Evolutionary conservation across 1,140 invertebrate species (phyloP).

Genomic region (Sipha flava): DNA sequence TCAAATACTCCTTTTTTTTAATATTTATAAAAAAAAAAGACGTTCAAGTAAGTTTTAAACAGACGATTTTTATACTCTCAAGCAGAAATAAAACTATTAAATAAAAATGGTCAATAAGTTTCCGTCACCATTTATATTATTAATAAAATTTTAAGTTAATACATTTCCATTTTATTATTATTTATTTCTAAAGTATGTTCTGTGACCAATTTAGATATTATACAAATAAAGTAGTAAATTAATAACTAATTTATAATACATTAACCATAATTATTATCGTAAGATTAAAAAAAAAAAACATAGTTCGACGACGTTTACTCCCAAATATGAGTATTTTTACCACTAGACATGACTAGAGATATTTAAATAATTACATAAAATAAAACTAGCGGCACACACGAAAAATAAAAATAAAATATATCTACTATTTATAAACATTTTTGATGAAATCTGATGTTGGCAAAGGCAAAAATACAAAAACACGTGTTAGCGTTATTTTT

Average conservation of each 20-base stretch:
- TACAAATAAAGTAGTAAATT: background rate
- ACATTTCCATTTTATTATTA: background rate
- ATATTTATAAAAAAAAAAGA: background rate
- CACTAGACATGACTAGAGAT: slow-evolving; percentile 29
- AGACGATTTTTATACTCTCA: background rate
- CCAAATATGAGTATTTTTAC: background rate
- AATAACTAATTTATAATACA: background rate
- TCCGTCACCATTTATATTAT: slow-evolving; percentile 10
- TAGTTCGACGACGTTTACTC: background rate
- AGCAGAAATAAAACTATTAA: slow-evolving; percentile 1
- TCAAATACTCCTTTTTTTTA: slow-evolving; percentile 10
- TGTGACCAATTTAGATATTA: slow-evolving; percentile 15
- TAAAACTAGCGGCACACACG: slow-evolving; percentile 29
- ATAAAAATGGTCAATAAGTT: slow-evolving; percentile 12
- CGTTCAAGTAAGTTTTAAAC: background rate
- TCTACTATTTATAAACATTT: background rate
- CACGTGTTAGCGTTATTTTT: background rate
- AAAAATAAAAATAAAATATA: background rate
- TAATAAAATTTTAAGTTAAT: slow-evolving; percentile 13
- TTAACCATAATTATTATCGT: background rate
- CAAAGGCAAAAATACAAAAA: background rate
- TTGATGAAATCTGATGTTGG: background rate
- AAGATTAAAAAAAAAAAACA: slow-evolving; percentile 8
- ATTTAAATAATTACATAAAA: background rate
- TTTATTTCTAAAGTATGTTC: background rate